These are phyloP conservation scores for Amniataba percoides DNA, from an alignment of 2,797 vertebrate genomes.

Conservation along the genomic window DNA sequence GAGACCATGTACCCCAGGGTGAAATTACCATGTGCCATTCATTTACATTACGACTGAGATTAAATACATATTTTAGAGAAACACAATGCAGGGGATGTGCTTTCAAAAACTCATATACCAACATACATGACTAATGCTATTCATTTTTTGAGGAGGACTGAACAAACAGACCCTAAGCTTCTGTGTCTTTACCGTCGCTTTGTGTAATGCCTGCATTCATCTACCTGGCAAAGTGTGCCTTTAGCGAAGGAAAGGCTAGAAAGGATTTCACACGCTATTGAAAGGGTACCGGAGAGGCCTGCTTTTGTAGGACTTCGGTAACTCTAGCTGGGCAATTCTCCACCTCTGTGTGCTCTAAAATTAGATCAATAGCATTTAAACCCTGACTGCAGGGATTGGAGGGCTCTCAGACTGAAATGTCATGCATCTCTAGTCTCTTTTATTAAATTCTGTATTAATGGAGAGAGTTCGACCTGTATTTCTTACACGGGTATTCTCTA, in stretches of 20 bases:
- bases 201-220: slow-evolving; percentile 49
- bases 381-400: slow-evolving; percentile 60
- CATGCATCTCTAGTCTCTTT: slow-evolving; percentile 57
- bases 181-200: slow-evolving; percentile 53
- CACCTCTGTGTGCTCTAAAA: slow-evolving; percentile 51
- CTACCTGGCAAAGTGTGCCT: slow-evolving; percentile 38
- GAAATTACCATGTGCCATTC: slow-evolving; percentile 75
- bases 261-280: slow-evolving; percentile 65
- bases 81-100: slow-evolving; percentile 35
- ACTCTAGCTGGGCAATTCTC: slow-evolving; percentile 59
- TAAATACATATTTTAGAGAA: slow-evolving; percentile 68
- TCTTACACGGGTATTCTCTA: slow-evolving; percentile 11
- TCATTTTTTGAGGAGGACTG: slow-evolving; percentile 33
- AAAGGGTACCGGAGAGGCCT: slow-evolving; percentile 64
- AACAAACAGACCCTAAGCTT: slow-evolving; percentile 35
- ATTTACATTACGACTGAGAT: slow-evolving; percentile 79
- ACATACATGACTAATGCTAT: slow-evolving; percentile 5
- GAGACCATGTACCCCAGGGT: slow-evolving; percentile 76
- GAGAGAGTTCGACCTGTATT: slow-evolving; percentile 30
- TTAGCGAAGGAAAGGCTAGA: slow-evolving; percentile 55
- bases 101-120: slow-evolving; percentile 47
- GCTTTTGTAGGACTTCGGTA: slow-evolving; percentile 65
- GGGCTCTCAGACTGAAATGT: slow-evolving; percentile 59
- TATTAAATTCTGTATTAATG: slow-evolving; percentile 56
- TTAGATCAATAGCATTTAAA: slow-evolving; percentile 79